These are phyloP conservation scores for Macrotrachela quadricornifera DNA, from an alignment of 1,140 invertebrate species.

Conservation along the genomic window DNA sequence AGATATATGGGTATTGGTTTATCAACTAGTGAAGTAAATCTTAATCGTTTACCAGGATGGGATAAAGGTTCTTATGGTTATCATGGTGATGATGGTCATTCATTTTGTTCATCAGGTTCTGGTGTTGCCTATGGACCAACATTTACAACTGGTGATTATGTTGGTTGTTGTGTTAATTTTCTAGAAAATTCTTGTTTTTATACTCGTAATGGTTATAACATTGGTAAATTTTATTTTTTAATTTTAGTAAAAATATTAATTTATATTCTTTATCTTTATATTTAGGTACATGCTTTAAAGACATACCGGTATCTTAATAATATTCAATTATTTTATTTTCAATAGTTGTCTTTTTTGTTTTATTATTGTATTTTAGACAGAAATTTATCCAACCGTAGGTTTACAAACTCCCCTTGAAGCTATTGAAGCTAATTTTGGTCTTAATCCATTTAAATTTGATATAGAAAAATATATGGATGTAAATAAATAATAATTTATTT, in stretches of 20 bases:
- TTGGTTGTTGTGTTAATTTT: slow-evolving; percentile 92
- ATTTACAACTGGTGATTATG: slow-evolving; percentile 81
- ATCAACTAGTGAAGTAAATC: slow-evolving; percentile 77
- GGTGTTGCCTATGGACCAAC: slow-evolving; percentile 93
- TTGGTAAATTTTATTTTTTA: too few relatives aligned
- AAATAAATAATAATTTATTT: too few relatives aligned
- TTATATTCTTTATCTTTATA: too few relatives aligned
- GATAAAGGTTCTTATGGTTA: slow-evolving; percentile 98
- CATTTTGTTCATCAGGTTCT: slow-evolving; percentile 85
- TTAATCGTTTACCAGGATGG: slow-evolving; percentile 67
- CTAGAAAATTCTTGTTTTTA: slow-evolving; percentile 96
- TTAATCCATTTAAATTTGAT: slow-evolving; percentile 86
- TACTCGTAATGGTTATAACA: slow-evolving; percentile 90
- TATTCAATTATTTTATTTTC: slow-evolving; percentile 16
- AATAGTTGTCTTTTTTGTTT: slow-evolving; percentile 3
- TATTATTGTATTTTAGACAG: slow-evolving; percentile 43
- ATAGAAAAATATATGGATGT: slow-evolving; percentile 75
- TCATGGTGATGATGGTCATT: slow-evolving; percentile 97
- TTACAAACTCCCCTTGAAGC: slow-evolving; percentile 91
- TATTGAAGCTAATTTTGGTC: slow-evolving; percentile 94
- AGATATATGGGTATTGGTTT: slow-evolving; percentile 92
- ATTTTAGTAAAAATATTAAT: too few relatives aligned
- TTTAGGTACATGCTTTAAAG: slow-evolving; percentile 70
- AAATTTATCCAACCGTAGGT: slow-evolving; percentile 91
- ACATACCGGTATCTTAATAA: slow-evolving; percentile 78